These are phyloP conservation scores for Saccostrea echinata DNA, from an alignment of 1,140 invertebrate genomes.

Conservation along the genomic window DNA sequence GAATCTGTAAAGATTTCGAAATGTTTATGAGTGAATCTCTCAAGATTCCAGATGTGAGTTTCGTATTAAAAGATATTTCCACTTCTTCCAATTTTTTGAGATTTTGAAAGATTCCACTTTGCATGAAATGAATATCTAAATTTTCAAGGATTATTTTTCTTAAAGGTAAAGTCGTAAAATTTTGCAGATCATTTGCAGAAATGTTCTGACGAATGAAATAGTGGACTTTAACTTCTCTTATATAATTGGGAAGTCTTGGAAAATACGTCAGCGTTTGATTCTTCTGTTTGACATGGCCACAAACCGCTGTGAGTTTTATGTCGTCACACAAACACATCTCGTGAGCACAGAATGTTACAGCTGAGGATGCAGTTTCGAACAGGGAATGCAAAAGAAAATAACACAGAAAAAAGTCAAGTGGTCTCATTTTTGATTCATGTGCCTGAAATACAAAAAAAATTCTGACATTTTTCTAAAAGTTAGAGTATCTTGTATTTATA, in stretches of 20 bases:
- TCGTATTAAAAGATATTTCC: not conserved
- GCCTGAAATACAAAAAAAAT: too few relatives aligned
- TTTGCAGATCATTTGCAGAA: not conserved
- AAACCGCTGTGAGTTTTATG: not conserved
- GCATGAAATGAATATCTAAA: not conserved
- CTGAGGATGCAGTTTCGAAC: too few relatives aligned
- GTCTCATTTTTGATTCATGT: too few relatives aligned
- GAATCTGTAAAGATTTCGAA: not conserved
- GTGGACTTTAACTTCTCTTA: not conserved
- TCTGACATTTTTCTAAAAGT: too few relatives aligned
- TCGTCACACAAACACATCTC: not conserved
- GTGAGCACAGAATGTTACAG: too few relatives aligned
- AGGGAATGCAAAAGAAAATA: too few relatives aligned
- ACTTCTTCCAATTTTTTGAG: not conserved
- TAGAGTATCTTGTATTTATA: too few relatives aligned
- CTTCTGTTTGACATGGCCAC: not conserved
- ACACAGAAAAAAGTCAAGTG: too few relatives aligned
- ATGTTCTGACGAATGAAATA: not conserved
- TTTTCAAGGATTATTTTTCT: not conserved
- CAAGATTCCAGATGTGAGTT: not conserved
- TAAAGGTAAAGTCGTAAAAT: not conserved
- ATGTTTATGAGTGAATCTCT: not conserved
- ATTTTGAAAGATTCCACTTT: not conserved
- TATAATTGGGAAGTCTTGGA: not conserved
- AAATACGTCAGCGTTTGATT: not conserved